Evolutionary conservation across 1,140 invertebrate species (phyloP).

Genomic region (Galleria mellonella): DNA sequence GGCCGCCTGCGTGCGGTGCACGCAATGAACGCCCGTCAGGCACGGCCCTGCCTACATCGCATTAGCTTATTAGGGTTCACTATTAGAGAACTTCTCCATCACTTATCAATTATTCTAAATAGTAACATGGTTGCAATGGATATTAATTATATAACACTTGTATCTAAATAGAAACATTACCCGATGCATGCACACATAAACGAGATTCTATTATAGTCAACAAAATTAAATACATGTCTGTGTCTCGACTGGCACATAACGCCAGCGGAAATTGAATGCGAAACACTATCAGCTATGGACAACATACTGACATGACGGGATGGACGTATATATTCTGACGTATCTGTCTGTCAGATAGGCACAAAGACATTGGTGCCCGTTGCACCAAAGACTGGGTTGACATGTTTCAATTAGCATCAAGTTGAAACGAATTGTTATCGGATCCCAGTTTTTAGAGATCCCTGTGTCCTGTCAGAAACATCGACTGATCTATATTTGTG

Average conservation of each 20-base stretch:
- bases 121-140: too few species aligned
- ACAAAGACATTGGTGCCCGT: constrained; percentile 48
- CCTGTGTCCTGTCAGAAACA: too few species aligned
- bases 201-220: constrained; percentile 25
- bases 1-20: too few species aligned
- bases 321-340: constrained; percentile 32
- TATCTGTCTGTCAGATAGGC: constrained; percentile 44
- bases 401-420: constrained; percentile 43
- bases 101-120: too few species aligned
- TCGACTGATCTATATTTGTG: too few species aligned
- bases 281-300: constrained; percentile 39
- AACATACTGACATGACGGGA: constrained; percentile 26
- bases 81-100: too few species aligned
- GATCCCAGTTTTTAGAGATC: constrained; percentile 2
- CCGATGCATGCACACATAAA: constrained; percentile 2
- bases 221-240: constrained; percentile 26
- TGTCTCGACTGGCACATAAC: constrained; percentile 29
- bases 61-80: too few species aligned
- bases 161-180: too few species aligned
- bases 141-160: too few species aligned
- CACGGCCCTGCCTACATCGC: too few species aligned
- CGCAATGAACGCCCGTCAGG: too few species aligned
- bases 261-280: constrained; percentile 58
- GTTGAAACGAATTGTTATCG: constrained; percentile 1
- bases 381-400: constrained; percentile 33